Conservation (phyloP, 2,113 vertebrate species). For the Pedionomus torquatus region DNA sequence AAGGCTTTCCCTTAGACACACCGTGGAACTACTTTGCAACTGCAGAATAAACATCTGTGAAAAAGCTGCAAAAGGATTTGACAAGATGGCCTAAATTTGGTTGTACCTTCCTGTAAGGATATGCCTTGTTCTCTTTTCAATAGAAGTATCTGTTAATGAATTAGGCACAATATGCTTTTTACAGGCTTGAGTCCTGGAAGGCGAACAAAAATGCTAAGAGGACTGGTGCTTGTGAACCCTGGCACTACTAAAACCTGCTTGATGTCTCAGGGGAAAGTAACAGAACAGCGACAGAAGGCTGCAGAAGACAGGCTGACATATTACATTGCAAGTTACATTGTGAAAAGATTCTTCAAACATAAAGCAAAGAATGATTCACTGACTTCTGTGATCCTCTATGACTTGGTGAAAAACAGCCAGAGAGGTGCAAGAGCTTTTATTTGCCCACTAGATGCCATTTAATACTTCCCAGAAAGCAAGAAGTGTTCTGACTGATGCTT, state of each 20-base stretch:
- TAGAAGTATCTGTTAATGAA: not conserved
- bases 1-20: not conserved
- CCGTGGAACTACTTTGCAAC: not conserved
- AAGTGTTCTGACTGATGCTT: not conserved
- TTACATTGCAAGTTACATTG: not conserved
- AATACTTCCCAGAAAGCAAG: not conserved
- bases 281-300: not conserved
- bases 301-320: not conserved
- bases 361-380: not conserved
- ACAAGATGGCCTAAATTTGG: not conserved
- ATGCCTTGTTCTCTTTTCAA: not conserved
- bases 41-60: not conserved
- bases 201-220: not conserved
- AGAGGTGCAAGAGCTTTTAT: not conserved
- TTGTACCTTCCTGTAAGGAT: not conserved
- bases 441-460: not conserved
- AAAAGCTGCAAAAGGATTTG: not conserved
- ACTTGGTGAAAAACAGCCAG: not conserved
- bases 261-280: not conserved
- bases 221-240: not conserved
- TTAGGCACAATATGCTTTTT: not conserved
- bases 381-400: not conserved
- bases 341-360: not conserved
- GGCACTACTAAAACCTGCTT: not conserved
- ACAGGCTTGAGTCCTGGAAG: not conserved